Evolutionary conservation across 2,888 invertebrate genomes (phyloP).

Genomic region (Ellobium chinense): DNA sequence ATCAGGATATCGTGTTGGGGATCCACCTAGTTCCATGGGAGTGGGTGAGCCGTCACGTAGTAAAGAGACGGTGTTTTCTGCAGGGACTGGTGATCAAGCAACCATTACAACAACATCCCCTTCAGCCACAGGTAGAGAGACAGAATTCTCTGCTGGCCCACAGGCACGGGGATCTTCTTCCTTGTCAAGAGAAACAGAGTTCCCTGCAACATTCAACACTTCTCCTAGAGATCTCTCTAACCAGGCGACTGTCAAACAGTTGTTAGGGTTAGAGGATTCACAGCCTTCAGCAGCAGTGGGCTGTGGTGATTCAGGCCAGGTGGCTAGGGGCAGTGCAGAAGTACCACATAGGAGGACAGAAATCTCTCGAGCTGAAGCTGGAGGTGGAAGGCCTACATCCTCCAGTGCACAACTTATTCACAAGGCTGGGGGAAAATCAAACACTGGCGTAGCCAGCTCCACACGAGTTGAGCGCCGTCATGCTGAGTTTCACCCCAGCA

Average conservation of each 20-base stretch:
- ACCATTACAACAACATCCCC: too few relatives aligned
- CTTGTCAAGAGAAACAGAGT: constrained; percentile 11
- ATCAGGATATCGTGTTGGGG: constrained; percentile 12
- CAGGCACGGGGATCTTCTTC: too few relatives aligned
- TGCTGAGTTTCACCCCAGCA: constrained; percentile 45
- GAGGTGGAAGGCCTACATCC: neutral
- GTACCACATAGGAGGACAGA: neutral
- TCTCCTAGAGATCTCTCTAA: constrained; percentile 5
- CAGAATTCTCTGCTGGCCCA: constrained; percentile 13
- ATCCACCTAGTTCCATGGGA: neutral
- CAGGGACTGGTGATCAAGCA: neutral
- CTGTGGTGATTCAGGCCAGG: too few relatives aligned
- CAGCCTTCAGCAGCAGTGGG: too few relatives aligned
- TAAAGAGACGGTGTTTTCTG: constrained; percentile 3
- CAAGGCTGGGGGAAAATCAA: neutral
- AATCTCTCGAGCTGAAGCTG: neutral
- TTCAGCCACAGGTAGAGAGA: neutral
- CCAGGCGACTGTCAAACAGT: neutral
- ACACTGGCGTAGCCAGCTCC: neutral
- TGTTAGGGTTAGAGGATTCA: neutral
- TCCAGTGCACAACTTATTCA: neutral
- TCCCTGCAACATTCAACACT: neutral
- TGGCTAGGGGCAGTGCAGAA: neutral
- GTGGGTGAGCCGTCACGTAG: neutral
- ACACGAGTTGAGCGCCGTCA: constrained; percentile 39